Evolutionary conservation across 2,797 vertebrate genomes (phyloP).

Genomic region (Lutjanus argentimaculatus): DNA sequence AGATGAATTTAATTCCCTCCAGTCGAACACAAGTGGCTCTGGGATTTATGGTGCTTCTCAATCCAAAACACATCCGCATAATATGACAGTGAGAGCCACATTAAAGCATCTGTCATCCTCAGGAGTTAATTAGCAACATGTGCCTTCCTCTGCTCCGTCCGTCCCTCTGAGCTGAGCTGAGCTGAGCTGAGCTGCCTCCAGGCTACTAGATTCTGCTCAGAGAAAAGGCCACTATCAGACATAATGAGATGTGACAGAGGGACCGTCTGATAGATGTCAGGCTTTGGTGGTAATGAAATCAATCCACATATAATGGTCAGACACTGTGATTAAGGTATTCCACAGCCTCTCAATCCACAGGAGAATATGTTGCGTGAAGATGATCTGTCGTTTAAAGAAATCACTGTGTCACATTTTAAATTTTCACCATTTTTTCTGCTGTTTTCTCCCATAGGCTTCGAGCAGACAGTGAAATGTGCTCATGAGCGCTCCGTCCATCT

Average conservation of each 20-base stretch:
- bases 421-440: not conserved
- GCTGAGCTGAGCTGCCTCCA: slow-evolving; percentile 70
- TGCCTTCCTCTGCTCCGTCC: slow-evolving; percentile 54
- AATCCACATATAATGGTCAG: slow-evolving; percentile 48
- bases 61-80: slow-evolving; percentile 66
- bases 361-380: not conserved
- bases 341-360: slow-evolving; percentile 15
- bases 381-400: not conserved
- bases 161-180: slow-evolving; percentile 65
- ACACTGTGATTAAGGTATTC: slow-evolving; percentile 21
- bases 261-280: slow-evolving; percentile 53
- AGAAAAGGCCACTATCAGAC: slow-evolving; percentile 38
- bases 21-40: slow-evolving; percentile 50
- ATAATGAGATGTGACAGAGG: slow-evolving; percentile 62
- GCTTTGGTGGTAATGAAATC: slow-evolving; percentile 48
- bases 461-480: slow-evolving; percentile 93
- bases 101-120: slow-evolving; percentile 81
- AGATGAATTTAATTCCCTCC: slow-evolving; percentile 67
- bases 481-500: slow-evolving; percentile 95
- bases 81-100: slow-evolving; percentile 73
- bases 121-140: slow-evolving; percentile 78
- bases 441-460: slow-evolving; percentile 74
- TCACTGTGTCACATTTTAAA: slow-evolving; percentile 16
- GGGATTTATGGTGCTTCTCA: slow-evolving; percentile 59
- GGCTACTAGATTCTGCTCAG: slow-evolving; percentile 60